Percentiles rank a stretch among this genome's conserved stretches.
Evolutionary conservation across 2,113 vertebrate genomes (phyloP).

Genomic region (Sinocyclocheilus anshuiensis): DNA sequence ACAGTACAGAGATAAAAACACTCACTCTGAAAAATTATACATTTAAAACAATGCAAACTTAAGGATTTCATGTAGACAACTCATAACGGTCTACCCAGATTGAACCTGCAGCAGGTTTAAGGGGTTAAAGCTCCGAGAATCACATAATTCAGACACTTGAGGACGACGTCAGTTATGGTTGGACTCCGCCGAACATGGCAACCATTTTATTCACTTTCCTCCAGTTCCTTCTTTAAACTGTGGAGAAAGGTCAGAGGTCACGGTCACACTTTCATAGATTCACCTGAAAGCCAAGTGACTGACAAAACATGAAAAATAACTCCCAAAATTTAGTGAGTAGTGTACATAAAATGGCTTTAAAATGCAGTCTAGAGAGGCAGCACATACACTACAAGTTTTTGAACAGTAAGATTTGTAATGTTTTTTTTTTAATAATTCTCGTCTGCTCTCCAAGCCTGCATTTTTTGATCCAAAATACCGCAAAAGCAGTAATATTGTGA

Average conservation of each 20-base stretch:
- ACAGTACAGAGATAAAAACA: slow-evolving; percentile 35
- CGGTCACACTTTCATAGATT: neutral
- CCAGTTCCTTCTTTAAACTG: slow-evolving; percentile 91
- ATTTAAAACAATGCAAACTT: slow-evolving; percentile 79
- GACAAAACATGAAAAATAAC: neutral
- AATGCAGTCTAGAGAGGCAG: neutral
- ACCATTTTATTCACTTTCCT: slow-evolving; percentile 71
- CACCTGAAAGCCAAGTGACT: neutral
- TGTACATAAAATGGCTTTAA: neutral
- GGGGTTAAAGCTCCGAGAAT: neutral
- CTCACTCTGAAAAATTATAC: slow-evolving; percentile 48
- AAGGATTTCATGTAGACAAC: slow-evolving; percentile 34
- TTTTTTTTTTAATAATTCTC: too few species aligned
- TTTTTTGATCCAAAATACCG: too few species aligned
- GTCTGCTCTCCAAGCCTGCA: too few species aligned
- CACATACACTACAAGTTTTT: neutral
- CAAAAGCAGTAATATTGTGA: too few species aligned
- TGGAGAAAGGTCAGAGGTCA: slow-evolving; percentile 40
- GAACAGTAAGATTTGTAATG: neutral
- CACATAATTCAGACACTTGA: neutral
- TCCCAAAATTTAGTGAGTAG: neutral
- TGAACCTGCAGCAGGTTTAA: slow-evolving; percentile 16
- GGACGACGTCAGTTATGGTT: neutral
- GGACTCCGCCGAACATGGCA: neutral
- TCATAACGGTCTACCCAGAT: slow-evolving; percentile 24